These are phyloP conservation scores for Thaumatotibia leucotreta DNA, from an alignment of 1,140 invertebrate genomes.

Conservation along the genomic window DNA sequence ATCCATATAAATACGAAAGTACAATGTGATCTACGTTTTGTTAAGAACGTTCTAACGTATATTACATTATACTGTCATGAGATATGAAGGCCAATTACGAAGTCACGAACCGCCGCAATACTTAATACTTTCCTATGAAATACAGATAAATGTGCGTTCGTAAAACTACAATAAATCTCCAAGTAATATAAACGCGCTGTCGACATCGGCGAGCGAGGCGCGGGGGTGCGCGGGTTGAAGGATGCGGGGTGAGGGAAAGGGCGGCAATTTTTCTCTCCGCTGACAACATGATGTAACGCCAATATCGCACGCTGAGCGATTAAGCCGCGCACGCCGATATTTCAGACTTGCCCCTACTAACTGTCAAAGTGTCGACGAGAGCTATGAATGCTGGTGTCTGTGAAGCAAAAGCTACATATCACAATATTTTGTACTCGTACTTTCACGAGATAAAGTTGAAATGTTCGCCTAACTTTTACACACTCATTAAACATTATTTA, in stretches of 20 bases:
- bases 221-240: conserved; percentile 28
- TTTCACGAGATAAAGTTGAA: background rate
- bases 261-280: conserved; percentile 73
- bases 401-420: conserved; percentile 16
- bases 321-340: conserved; percentile 73
- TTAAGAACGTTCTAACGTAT: background rate
- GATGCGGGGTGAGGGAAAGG: conserved; percentile 33
- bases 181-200: conserved; percentile 71
- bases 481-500: too few relatives aligned
- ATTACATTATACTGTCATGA: background rate
- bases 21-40: background rate
- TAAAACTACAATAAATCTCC: conserved; percentile 70
- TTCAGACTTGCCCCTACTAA: conserved; percentile 73
- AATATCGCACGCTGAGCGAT: conserved; percentile 75
- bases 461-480: background rate
- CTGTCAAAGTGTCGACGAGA: conserved; percentile 64
- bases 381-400: conserved; percentile 33
- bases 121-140: conserved; percentile 28
- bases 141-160: conserved; percentile 61
- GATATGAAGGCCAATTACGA: background rate
- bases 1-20: conserved; percentile 3
- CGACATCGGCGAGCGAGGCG: conserved; percentile 45
- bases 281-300: conserved; percentile 75
- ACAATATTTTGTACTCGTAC: conserved; percentile 18
- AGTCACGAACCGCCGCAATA: background rate